Base-by-base conservation (phyloP, 2,797 vertebrate species). In the Crocodylus rhombifer region DNA sequence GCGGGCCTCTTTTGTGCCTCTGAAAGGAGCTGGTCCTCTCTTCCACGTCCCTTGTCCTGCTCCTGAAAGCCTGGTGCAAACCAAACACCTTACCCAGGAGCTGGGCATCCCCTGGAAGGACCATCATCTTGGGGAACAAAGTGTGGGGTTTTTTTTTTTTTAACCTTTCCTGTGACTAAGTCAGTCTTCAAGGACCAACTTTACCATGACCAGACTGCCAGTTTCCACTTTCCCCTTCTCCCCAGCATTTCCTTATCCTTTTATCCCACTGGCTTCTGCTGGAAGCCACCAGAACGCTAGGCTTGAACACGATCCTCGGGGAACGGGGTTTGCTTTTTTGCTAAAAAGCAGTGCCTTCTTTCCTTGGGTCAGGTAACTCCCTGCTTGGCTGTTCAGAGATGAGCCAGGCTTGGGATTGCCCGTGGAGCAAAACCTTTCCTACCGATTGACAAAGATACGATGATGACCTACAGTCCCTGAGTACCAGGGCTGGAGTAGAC, bases 401-500 rank as follows among this genome's bases (percentile, higher is more conserved):
- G 69, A 71, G 12, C 55, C 51, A 57, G 2, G 42, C 42, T 51
- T 51, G 42, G 42, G 42, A 51, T 51, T 51, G 42, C 42, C 42
- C 6, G 42, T 51, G 42, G 42, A 51, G 42, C 42, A 51, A 51
- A 51, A 51, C 9, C 42, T 51, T 51, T 51, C 42, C 10, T 51
- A 11, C 42, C 9, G 10, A 51, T 51, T 51, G 42, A 10, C 42
- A 51, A 51, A 55, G 84, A 93, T 74, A 89, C 89, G 93, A 69
- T 28, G 80, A 62, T 82, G 84, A 79, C 76, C 82, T 80, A 80
- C 42, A 15, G 93, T 89, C 80, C 81, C 80, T 89, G 93, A 95
- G 92, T 92, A 94, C 88, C 74, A 6, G 78, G 73, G 56, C 82
- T 80, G 91, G 86, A 95, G 83, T 93, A 95, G 63, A 92, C 94